phyloP scores from a whole-genome alignment of 2,888 invertebrate species.

The Timema podura region DNA sequence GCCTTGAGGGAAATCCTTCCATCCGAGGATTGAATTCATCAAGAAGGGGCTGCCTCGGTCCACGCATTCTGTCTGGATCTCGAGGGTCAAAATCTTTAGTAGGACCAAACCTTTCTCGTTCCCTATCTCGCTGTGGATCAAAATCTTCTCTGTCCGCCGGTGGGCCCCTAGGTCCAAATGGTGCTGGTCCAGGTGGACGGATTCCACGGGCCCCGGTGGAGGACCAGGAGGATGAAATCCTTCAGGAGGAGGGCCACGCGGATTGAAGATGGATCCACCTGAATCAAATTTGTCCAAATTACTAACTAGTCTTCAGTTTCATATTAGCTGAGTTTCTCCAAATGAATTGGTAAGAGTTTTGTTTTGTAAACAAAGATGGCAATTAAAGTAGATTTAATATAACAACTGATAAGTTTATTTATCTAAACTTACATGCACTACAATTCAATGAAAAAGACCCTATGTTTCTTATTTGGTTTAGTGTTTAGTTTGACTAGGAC shows the following conservation, averaged over 20 bases:
- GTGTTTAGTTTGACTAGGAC: too few species aligned
- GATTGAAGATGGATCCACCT: conserved; percentile 27
- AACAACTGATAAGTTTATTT: too few species aligned
- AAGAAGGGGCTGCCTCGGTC: conserved; percentile 31
- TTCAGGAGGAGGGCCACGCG: conserved; percentile 27
- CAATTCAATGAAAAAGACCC: too few species aligned
- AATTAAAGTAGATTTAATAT: too few species aligned
- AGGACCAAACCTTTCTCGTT: conserved; percentile 43
- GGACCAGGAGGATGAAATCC: conserved; percentile 19
- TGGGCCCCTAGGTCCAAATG: conserved; percentile 14
- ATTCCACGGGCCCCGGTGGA: conserved; percentile 18
- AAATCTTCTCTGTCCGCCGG: conserved; percentile 38
- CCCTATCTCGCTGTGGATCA: conserved; percentile 36
- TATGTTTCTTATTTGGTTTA: too few species aligned
- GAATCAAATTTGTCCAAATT: background rate
- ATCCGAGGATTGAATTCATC: conserved; percentile 43
- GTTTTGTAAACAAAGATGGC: too few species aligned
- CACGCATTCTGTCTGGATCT: conserved; percentile 20
- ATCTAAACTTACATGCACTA: too few species aligned
- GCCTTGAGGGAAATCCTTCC: conserved; percentile 40
- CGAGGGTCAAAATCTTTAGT: conserved; percentile 37
- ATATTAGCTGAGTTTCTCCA: too few species aligned
- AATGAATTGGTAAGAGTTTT: too few species aligned
- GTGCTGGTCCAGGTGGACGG: conserved; percentile 19
- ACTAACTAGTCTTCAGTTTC: too few species aligned